Conservation (phyloP, 2,113 vertebrate genomes). For the Platysternon megacephalum region DNA sequence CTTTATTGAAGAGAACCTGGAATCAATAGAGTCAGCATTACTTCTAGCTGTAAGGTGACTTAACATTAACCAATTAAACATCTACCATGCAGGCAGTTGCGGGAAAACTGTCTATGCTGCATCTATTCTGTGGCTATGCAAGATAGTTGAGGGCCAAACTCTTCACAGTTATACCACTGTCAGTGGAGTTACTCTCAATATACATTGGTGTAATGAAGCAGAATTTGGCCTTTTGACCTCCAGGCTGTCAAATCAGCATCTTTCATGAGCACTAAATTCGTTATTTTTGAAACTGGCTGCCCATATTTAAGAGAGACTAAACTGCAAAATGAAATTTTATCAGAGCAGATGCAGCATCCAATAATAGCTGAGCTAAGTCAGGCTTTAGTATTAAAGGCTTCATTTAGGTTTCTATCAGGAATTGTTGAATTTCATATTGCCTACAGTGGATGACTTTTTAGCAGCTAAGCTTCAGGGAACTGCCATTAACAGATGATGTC, state of each 20-base stretch:
- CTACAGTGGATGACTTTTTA: slow-evolving; percentile 3
- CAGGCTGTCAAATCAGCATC: neutral
- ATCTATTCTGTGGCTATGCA: neutral
- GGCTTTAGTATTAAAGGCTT: neutral
- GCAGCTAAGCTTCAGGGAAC: neutral
- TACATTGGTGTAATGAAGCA: fast-evolving
- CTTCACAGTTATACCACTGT: neutral
- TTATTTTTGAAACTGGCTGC: neutral
- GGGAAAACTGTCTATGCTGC: neutral
- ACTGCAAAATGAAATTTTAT: neutral
- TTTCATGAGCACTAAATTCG: neutral
- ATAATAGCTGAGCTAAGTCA: neutral
- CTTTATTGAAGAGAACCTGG: neutral
- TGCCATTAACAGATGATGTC: slow-evolving; percentile 15
- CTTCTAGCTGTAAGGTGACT: neutral
- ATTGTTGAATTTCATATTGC: neutral
- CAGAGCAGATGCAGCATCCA: neutral
- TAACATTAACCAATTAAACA: neutral
- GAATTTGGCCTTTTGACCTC: neutral
- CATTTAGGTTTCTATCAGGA: neutral
- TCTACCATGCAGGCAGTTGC: neutral
- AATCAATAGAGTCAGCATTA: neutral
- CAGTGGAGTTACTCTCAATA: fast-evolving
- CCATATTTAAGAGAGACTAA: neutral
- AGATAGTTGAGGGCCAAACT: neutral